Conservation (phyloP, 2,113 vertebrate species). For the Hemichromis elongatus region DNA sequence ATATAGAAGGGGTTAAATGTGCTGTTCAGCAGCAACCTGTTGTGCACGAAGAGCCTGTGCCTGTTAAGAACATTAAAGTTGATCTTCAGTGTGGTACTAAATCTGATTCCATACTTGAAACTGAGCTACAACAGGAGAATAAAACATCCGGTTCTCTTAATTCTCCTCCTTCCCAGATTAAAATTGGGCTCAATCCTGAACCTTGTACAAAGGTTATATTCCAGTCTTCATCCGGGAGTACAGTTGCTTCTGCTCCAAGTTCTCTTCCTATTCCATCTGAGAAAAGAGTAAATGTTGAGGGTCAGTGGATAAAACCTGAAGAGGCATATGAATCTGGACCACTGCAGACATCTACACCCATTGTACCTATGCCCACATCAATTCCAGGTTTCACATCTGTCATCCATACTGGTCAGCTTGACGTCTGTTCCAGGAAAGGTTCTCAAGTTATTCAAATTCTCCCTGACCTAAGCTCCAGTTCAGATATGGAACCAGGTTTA, state of each 20-base stretch:
- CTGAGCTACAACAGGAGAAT: neutral
- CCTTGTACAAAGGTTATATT: fast-evolving
- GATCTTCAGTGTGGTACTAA: neutral
- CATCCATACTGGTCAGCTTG: neutral
- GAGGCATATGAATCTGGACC: constrained; percentile 22
- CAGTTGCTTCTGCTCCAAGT: neutral
- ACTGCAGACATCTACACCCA: constrained; percentile 55
- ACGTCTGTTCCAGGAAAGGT: neutral
- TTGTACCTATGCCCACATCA: neutral
- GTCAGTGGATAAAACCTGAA: neutral
- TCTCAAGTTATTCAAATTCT: constrained; percentile 7
- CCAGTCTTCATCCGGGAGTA: neutral
- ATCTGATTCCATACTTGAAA: neutral
- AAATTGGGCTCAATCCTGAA: neutral
- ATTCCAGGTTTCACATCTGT: neutral
- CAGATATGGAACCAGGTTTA: neutral
- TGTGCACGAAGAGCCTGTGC: constrained; percentile 18
- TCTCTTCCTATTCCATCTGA: constrained; percentile 2
- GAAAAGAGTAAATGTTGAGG: neutral
- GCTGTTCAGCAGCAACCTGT: constrained; percentile 23
- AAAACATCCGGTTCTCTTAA: neutral
- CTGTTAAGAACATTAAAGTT: neutral
- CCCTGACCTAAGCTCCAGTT: constrained; percentile 2
- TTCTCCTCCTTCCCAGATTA: neutral
- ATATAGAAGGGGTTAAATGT: neutral